Conservation (phyloP, 2,797 vertebrate species). For the Pantherophis vulpinus region DNA sequence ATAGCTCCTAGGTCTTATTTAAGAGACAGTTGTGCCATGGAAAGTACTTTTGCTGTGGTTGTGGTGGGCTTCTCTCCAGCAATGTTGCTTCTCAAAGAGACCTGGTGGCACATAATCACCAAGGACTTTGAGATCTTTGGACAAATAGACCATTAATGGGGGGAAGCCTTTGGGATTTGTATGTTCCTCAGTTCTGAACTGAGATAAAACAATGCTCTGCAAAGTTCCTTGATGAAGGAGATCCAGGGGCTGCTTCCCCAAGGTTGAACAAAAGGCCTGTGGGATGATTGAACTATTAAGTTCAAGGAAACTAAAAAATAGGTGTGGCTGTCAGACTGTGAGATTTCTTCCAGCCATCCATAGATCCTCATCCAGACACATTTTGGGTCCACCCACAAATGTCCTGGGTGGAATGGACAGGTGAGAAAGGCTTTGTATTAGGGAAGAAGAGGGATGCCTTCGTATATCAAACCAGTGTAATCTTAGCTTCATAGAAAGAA, state of each 20-base stretch:
- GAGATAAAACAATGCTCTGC: constrained; percentile 7
- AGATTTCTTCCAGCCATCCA: not conserved
- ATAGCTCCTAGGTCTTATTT: constrained; percentile 67
- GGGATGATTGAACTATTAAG: not conserved
- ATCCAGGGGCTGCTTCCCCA: not conserved
- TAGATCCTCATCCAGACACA: not conserved
- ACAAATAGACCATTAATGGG: constrained; percentile 30
- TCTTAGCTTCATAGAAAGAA: constrained; percentile 47
- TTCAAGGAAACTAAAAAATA: not conserved
- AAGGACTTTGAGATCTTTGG: constrained; percentile 37
- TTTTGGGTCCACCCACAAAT: not conserved
- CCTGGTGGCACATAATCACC: constrained; percentile 43
- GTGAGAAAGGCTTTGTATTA: constrained; percentile 43
- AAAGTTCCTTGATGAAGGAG: not conserved
- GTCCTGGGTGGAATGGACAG: not conserved
- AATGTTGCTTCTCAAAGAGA: constrained; percentile 55
- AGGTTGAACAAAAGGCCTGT: constrained; percentile 28
- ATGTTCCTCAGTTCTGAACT: constrained; percentile 14
- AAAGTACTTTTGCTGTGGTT: constrained; percentile 42
- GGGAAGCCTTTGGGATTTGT: constrained; percentile 30
- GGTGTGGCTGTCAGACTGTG: not conserved
- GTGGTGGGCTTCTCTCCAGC: constrained; percentile 55
- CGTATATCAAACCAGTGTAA: constrained; percentile 37
- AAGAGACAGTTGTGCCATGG: constrained; percentile 54
- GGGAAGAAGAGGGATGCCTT: constrained; percentile 39